Evolutionary conservation across 2,113 vertebrate species (phyloP), one percentile per base, ranked within the genome.

Genomic region (Eudorcas thomsonii): DNA sequence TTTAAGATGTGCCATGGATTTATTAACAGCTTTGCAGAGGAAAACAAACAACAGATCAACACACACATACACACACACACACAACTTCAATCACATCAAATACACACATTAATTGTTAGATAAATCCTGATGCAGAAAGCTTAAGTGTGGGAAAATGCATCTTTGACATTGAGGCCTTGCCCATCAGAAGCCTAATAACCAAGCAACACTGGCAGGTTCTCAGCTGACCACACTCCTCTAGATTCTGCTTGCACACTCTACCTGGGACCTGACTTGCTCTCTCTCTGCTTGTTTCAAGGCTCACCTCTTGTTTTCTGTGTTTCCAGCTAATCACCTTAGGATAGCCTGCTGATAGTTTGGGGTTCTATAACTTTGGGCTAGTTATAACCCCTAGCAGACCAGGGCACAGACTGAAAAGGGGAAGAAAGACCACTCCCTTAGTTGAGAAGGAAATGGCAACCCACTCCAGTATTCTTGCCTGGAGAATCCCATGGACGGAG

Each of bases 1-100:
- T 94, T 92, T 96, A 94, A 74, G 88, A 94, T 55, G 50, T 67
- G 19, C n/a, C 7, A 28, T 21, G 16, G 92, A 33, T 88, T 96
- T 97, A 91, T 91, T 60, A 26, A 62, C 85, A 84, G 77, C 28
- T 88, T 88, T 93, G 85, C 90, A 82, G 57, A 50, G 39, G 77
- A 43, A 88, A 95, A 89, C n/a, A 92, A 96, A 88, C 45, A 91
- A n/a, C 55, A 62, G 10, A 91, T 81, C 52, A 64, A 82, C 90
- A 85, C 48, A 84, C 16, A n/a, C 15, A 71, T 30, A 80, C 25
- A 62, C 60, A 78, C 16, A 78, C 16, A 85, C n/a, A 59, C 17
- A 95, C 23, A 77, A 26, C 71, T 87, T 52, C 71, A 80, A 85
- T 81, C 67, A 25, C 19, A 95, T 93, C 87, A 81, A 62, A 55